A percentile compares a stretch with the other conserved stretches of the same genome.
phyloP scores from a whole-genome alignment of 2,797 vertebrate species.

The Australoheros facetus region DNA sequence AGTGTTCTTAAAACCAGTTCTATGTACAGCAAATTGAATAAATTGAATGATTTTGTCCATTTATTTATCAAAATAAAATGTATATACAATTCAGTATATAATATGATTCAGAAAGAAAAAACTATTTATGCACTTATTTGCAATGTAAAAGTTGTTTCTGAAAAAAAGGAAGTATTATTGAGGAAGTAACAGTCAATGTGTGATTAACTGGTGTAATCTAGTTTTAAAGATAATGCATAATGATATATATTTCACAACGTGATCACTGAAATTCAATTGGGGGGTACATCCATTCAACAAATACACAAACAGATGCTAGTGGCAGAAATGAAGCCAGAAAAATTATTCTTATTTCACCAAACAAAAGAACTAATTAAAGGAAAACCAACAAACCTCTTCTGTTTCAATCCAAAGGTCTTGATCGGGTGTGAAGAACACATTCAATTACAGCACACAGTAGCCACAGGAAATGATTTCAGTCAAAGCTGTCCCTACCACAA shows the following conservation, averaged over 20 bases:
- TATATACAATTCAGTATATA: not conserved
- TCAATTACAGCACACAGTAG: slow-evolving; percentile 94
- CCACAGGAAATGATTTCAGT: slow-evolving; percentile 98
- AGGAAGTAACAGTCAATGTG: not conserved
- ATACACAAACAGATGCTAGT: slow-evolving; percentile 3
- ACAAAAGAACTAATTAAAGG: slow-evolving; percentile 37
- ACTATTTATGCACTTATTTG: not conserved
- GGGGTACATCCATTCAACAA: not conserved
- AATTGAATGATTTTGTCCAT: not conserved
- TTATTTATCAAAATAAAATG: not conserved
- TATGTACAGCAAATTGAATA: not conserved
- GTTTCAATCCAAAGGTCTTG: slow-evolving; percentile 89
- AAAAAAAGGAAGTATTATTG: not conserved
- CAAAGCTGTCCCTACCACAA: slow-evolving; percentile 97
- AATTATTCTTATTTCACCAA: slow-evolving; percentile 16
- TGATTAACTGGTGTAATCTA: not conserved
- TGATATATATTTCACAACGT: slow-evolving; percentile 1
- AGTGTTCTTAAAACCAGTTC: not conserved
- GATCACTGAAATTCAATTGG: not conserved
- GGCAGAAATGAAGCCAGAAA: slow-evolving; percentile 1
- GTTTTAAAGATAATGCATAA: not conserved
- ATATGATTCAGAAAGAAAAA: not conserved
- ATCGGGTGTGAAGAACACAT: slow-evolving; percentile 92
- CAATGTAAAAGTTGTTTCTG: not conserved
- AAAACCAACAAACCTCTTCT: slow-evolving; percentile 51